These are phyloP conservation scores for Zootoca vivipara DNA, from an alignment of 2,113 vertebrate genomes.

Conservation along the genomic window DNA sequence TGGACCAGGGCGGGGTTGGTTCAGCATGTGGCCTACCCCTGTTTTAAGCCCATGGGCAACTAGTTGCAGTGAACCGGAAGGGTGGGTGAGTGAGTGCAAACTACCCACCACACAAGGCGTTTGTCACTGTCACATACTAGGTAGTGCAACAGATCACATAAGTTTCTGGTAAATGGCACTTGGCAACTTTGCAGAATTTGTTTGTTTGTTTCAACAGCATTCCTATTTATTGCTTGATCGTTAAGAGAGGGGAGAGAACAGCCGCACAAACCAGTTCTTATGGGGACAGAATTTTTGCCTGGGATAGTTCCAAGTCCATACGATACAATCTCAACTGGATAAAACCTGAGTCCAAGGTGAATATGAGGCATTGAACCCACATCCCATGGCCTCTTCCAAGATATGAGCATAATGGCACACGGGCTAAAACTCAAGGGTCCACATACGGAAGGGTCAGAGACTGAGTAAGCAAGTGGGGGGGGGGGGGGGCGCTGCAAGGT, in stretches of 20 bases:
- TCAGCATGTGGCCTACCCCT: too few species aligned
- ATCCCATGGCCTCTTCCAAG: background rate
- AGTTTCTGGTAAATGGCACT: too few species aligned
- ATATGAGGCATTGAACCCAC: background rate
- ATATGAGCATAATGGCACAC: background rate
- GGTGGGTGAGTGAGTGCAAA: background rate
- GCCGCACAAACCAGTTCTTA: background rate
- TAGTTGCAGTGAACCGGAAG: background rate
- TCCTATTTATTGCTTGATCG: too few species aligned
- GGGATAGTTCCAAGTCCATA: background rate
- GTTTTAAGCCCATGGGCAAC: too few species aligned
- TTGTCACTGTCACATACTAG: too few species aligned
- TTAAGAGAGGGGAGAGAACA: too few species aligned
- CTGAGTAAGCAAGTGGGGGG: too few species aligned
- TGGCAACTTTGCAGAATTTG: too few species aligned
- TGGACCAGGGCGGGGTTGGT: too few species aligned
- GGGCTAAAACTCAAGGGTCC: too few species aligned
- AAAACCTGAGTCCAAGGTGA: background rate
- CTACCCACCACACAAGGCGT: background rate
- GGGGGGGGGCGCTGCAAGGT: rapidly evolving
- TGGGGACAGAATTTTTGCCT: background rate
- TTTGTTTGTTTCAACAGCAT: too few species aligned
- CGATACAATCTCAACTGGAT: background rate
- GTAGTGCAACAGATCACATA: background rate
- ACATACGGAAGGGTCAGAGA: background rate